phyloP scores from a whole-genome alignment of 2,797 vertebrate genomes.

The Chelonia mydas region DNA sequence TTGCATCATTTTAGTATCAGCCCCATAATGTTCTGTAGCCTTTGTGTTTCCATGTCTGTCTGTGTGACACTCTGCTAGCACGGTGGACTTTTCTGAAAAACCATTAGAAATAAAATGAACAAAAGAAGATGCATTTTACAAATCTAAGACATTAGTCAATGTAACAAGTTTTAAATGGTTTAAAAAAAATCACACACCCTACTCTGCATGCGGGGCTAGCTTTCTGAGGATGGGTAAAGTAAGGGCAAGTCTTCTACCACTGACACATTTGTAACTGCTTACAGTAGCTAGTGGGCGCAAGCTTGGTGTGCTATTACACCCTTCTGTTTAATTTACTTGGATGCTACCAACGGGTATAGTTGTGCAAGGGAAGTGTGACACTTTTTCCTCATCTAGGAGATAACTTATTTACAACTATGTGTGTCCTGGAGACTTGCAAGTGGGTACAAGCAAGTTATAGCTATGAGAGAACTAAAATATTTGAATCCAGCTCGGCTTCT shows the following conservation, averaged over 20 bases:
- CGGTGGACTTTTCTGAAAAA: background rate
- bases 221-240: background rate
- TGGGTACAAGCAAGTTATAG: slow-evolving; percentile 27
- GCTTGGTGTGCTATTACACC: background rate
- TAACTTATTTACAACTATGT: too few relatives aligned
- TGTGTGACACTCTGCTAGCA: background rate
- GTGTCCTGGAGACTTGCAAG: background rate
- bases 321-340: background rate
- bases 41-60: background rate
- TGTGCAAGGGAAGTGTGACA: background rate
- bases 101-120: background rate
- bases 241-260: background rate
- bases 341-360: background rate
- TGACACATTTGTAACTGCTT: background rate
- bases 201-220: background rate
- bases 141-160: background rate
- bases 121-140: background rate
- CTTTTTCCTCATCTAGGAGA: too few relatives aligned
- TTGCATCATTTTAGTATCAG: background rate
- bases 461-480: background rate
- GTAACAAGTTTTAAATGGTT: background rate
- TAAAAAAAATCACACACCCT: background rate
- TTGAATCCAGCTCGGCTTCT: background rate
- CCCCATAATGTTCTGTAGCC: accelerated
- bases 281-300: background rate